Percentiles rank a stretch among this genome's conserved stretches.
These are phyloP conservation scores for Halisarca cf. caerulea DNA, from an alignment of 37 sponge, comb jelly and placozoan genomes.

Conservation along the genomic window DNA sequence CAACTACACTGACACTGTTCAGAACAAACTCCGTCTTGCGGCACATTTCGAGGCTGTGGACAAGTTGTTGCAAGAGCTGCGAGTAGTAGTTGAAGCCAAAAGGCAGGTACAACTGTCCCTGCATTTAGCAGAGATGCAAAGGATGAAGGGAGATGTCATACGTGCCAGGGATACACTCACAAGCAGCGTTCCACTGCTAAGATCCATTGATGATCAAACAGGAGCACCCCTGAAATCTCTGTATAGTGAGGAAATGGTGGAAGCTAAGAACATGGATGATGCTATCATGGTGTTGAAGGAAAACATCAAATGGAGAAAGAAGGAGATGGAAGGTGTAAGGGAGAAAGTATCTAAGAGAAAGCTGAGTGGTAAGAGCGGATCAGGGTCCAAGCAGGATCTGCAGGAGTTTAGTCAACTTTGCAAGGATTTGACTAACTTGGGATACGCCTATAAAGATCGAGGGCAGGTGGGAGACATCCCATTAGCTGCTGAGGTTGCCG, in stretches of 20 bases:
- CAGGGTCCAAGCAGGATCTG: too few species aligned
- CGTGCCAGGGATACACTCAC: neutral
- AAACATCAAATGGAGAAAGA: neutral
- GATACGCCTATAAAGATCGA: constrained; percentile 1
- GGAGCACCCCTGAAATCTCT: neutral
- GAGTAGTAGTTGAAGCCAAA: neutral
- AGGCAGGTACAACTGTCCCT: neutral
- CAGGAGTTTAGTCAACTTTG: neutral
- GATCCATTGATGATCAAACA: too few species aligned
- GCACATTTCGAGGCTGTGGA: neutral
- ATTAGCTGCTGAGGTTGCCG: neutral
- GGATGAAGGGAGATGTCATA: neutral
- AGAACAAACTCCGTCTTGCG: neutral
- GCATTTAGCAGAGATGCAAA: neutral
- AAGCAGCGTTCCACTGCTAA: neutral
- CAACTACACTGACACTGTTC: neutral
- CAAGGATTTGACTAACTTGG: neutral
- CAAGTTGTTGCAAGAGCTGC: neutral
- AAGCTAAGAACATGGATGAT: neutral
- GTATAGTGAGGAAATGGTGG: neutral
- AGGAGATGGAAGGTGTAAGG: neutral
- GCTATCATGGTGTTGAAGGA: neutral
- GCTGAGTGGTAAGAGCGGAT: neutral
- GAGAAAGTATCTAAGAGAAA: neutral
- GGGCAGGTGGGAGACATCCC: neutral